Conservation (phyloP, 64 coral and sea anemone species). For the Montipora efflorescens region DNA sequence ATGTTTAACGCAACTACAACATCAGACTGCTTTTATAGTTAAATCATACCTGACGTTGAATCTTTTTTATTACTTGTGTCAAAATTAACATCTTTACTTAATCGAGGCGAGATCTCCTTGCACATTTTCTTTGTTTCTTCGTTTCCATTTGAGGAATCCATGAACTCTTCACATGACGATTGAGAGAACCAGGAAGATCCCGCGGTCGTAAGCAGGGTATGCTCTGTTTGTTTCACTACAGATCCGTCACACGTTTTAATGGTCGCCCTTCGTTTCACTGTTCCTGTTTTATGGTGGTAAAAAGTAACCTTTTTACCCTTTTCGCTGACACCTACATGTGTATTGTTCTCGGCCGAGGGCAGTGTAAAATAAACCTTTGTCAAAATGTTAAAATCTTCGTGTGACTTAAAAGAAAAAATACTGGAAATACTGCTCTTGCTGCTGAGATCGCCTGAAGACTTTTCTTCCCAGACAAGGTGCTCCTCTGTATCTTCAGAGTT, state of each 20-base stretch:
- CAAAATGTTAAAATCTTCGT: not conserved
- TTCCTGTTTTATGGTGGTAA: not conserved
- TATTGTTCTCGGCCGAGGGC: not conserved
- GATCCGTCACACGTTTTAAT: not conserved
- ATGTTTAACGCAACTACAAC: too few species aligned
- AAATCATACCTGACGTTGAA: not conserved
- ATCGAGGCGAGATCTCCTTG: not conserved
- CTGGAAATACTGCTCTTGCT: constrained; percentile 15
- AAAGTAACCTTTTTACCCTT: constrained; percentile 5
- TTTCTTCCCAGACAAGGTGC: not conserved
- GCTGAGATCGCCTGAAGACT: not conserved
- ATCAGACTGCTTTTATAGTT: too few species aligned
- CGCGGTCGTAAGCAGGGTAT: not conserved
- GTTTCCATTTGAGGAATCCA: not conserved
- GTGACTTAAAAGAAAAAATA: not conserved
- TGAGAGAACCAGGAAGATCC: constrained; percentile 32
- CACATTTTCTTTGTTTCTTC: not conserved
- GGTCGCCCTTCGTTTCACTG: not conserved
- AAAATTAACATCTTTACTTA: not conserved
- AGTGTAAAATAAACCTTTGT: not conserved
- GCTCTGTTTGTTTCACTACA: constrained; percentile 12
- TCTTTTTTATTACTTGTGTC: not conserved
- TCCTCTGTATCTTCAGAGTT: constrained; percentile 1
- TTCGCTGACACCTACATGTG: not conserved
- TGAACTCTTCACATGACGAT: not conserved